Evolutionary conservation across 2,888 invertebrate species (phyloP).

Genomic region (Acrobasis consociella): DNA sequence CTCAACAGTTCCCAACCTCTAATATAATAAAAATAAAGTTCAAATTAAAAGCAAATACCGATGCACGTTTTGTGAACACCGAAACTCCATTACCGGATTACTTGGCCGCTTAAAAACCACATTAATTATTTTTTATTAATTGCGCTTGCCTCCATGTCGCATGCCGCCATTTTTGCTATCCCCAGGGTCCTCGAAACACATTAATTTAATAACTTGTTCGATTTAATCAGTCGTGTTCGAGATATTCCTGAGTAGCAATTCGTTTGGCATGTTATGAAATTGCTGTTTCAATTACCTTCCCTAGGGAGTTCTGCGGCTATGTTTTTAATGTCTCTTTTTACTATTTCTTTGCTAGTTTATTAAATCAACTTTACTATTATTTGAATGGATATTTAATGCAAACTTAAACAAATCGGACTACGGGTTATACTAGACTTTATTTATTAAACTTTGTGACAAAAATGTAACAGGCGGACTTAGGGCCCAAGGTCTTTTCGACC

Average conservation of each 20-base stretch:
- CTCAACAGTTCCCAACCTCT: background rate
- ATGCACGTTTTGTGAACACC: constrained; percentile 32
- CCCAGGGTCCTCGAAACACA: constrained; percentile 10
- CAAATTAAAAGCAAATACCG: background rate
- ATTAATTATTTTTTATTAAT: constrained; percentile 45
- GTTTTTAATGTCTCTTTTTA: background rate
- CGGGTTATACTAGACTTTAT: too few relatives aligned
- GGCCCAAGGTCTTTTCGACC: too few relatives aligned
- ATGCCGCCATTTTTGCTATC: constrained; percentile 23
- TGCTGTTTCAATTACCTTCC: background rate
- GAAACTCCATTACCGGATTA: constrained; percentile 52
- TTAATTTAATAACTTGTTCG: constrained; percentile 22
- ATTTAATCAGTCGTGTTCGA: constrained; percentile 1
- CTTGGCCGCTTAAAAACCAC: constrained; percentile 41
- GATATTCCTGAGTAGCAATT: background rate
- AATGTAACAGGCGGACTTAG: too few relatives aligned
- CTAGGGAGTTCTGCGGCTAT: background rate
- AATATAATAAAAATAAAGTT: background rate
- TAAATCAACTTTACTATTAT: too few relatives aligned
- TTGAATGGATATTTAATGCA: too few relatives aligned
- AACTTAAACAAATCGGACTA: too few relatives aligned
- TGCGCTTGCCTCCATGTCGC: constrained; percentile 30
- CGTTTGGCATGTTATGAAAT: background rate
- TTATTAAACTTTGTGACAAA: too few relatives aligned
- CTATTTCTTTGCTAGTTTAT: background rate